phyloP scores from a whole-genome alignment of 37 sponge, comb jelly and placozoan genomes.

The Oopsacas minuta region DNA sequence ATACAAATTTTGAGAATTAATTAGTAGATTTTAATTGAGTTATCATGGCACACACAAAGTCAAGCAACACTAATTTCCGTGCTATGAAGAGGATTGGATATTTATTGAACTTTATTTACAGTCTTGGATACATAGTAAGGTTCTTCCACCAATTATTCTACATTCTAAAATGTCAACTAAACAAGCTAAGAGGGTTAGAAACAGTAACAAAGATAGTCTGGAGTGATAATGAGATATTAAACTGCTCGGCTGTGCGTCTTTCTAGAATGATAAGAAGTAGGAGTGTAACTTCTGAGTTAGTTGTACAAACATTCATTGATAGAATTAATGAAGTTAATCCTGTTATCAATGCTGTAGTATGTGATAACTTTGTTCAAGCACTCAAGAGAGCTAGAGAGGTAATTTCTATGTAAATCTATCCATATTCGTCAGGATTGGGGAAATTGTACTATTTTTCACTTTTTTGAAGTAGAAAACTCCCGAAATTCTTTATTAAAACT shows the following conservation, averaged over 20 bases:
- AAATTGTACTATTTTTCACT: too few species aligned
- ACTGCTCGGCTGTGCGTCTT: constrained; percentile 20
- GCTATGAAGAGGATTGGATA: not conserved
- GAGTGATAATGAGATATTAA: not conserved
- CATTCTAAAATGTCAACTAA: not conserved
- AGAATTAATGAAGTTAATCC: constrained; percentile 37
- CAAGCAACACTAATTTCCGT: not conserved
- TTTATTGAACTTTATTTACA: not conserved
- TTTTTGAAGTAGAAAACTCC: too few species aligned
- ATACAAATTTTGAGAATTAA: not conserved
- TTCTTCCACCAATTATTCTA: not conserved
- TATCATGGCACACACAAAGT: not conserved
- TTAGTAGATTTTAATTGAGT: not conserved
- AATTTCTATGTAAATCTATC: too few species aligned
- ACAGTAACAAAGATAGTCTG: not conserved
- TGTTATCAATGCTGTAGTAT: constrained; percentile 24
- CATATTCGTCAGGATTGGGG: too few species aligned
- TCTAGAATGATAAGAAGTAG: constrained; percentile 24
- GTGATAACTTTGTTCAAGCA: constrained; percentile 17
- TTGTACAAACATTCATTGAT: constrained; percentile 29
- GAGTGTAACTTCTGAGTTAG: constrained; percentile 22
- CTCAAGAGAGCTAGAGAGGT: not conserved
- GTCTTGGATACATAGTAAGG: not conserved
- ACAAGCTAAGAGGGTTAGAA: not conserved
- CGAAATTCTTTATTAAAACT: too few species aligned